phyloP scores from a whole-genome alignment of 2,888 invertebrate species.

The Phyllotreta cruciferae region DNA sequence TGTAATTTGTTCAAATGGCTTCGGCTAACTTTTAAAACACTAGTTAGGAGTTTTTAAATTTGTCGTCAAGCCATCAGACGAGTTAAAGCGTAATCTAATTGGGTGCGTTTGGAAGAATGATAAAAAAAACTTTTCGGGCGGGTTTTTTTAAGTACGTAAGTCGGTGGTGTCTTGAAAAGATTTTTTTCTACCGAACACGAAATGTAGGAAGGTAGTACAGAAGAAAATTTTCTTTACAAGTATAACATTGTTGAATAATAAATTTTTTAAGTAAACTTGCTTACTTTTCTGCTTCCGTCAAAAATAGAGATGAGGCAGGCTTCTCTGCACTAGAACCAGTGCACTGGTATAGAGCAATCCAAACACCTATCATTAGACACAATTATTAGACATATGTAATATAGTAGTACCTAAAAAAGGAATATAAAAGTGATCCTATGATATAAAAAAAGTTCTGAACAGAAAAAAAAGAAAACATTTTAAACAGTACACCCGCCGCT shows the following conservation, averaged over 20 bases:
- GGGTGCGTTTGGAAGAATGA: slow-evolving; percentile 47
- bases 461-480: background rate
- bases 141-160: slow-evolving; percentile 9
- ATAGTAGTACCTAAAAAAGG: no score
- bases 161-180: slow-evolving; percentile 3
- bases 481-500: slow-evolving; percentile 14
- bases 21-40: slow-evolving; percentile 61
- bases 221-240: no score
- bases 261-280: no score
- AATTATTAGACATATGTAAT: no score
- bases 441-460: no score
- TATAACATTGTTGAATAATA: no score
- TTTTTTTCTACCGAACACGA: slow-evolving; percentile 4
- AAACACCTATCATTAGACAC: no score
- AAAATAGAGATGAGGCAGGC: no score
- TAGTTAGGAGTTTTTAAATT: slow-evolving; percentile 61
- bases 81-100: slow-evolving; percentile 54
- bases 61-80: slow-evolving; percentile 53
- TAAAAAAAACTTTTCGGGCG: slow-evolving; percentile 41
- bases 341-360: no score
- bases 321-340: no score
- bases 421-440: no score
- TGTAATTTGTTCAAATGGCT: slow-evolving; percentile 61
- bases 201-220: background rate
- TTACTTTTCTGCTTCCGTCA: no score